Base-by-base conservation (phyloP, 2,113 vertebrate genomes). In the Peromyscus maniculatus region DNA sequence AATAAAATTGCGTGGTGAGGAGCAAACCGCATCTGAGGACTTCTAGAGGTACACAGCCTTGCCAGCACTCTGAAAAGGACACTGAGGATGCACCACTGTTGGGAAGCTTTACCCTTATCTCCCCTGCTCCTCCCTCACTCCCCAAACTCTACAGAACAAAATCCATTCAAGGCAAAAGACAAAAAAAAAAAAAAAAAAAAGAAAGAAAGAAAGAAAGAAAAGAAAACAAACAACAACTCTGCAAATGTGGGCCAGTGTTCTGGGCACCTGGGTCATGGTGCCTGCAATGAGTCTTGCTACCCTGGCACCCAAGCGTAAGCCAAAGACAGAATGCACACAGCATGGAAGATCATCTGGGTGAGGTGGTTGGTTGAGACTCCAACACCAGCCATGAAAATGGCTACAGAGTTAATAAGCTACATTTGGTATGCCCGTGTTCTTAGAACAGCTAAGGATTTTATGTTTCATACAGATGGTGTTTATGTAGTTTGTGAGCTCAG, bases 391-490 rank as follows among this genome's bases (percentile, higher is more conserved):
- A 52, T 87, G 87, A 87, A 93, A 97, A 43, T 71, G 87, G 96
- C 96, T 79, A 6, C 71, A 92, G 87, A 97, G 97, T 67, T 87
- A 84, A 46, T 92, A 88, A 84, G 95, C 55, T 75, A 31, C 62
- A n/a, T 97, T 98, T 89, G 91, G 36, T 72, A 0, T 62, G 78
- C 91, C 90, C 95, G 36, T 97, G 94, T 96, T 97, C 94, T 87
- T 92, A 90, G 72, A 98, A 90, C 95, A 98, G 87, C 93, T 92
- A 95, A 93, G 96, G 67, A 16, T 95, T 97, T 98, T 96, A 67
- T 92, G 16, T 97, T 98, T 91, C 96, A 96, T 98, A 78, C 98
- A 99, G 98, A 98, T 99, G 98, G 97, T 98, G 98, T 98, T 98
- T 98, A 96, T 98, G 72, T 62, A 97, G 93, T 97, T 91, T 92